Evolutionary conservation across 2,113 vertebrate species (phyloP).

Genomic region (Myanophis thanlyinensis): DNA sequence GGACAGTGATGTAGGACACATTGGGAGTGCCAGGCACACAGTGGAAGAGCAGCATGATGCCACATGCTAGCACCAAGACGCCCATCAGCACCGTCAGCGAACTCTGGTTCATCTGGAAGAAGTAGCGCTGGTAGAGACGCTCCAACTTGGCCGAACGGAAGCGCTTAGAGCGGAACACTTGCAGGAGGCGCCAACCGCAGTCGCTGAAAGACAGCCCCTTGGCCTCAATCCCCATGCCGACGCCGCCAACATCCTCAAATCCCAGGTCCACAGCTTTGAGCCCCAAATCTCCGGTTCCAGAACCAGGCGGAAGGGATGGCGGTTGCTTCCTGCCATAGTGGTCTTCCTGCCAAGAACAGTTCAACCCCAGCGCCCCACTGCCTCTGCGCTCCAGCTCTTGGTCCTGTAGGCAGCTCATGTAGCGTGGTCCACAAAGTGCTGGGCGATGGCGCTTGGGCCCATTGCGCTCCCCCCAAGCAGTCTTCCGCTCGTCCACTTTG

Average conservation of each 20-base stretch:
- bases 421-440: slow-evolving; percentile 86
- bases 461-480: slow-evolving; percentile 93
- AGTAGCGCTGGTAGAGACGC: slow-evolving; percentile 96
- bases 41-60: slow-evolving; percentile 91
- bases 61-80: slow-evolving; percentile 86
- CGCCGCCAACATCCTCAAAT: slow-evolving; percentile 77
- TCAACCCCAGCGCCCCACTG: slow-evolving; percentile 70
- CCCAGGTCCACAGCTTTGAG: slow-evolving; percentile 83
- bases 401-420: slow-evolving; percentile 95
- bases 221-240: slow-evolving; percentile 15
- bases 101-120: slow-evolving; percentile 98
- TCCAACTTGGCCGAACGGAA: slow-evolving; percentile 96
- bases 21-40: slow-evolving; percentile 77
- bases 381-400: slow-evolving; percentile 78
- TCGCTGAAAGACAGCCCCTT: slow-evolving; percentile 64
- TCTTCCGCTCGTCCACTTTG: slow-evolving; percentile 94
- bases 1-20: slow-evolving; percentile 75
- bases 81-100: slow-evolving; percentile 96
- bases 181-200: slow-evolving; percentile 82
- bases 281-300: slow-evolving; percentile 74
- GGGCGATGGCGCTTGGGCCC: slow-evolving; percentile 83
- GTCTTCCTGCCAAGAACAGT: slow-evolving; percentile 93
- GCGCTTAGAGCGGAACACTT: slow-evolving; percentile 93
- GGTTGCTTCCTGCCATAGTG: slow-evolving; percentile 83
- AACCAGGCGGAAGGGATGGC: slow-evolving; percentile 39